These are phyloP conservation scores for Heliconius ismenius DNA, from an alignment of 2,888 invertebrate species.

Conservation along the genomic window DNA sequence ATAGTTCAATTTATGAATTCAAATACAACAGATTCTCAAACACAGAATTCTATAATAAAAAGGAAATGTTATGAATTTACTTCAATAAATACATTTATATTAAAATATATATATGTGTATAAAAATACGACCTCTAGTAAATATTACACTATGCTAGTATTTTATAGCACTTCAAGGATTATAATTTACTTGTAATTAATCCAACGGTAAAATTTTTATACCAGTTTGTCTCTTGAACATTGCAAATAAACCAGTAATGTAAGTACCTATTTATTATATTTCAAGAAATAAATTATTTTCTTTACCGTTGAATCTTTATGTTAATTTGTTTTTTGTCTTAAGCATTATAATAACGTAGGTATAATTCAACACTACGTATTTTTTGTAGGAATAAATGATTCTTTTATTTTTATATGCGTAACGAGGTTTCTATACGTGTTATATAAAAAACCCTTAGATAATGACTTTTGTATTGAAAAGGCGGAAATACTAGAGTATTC, in stretches of 20 bases:
- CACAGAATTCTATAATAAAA: too few species aligned
- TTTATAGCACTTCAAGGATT: conserved; percentile 1
- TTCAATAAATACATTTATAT: too few species aligned
- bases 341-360: neutral
- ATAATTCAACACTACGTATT: neutral
- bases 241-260: conserved; percentile 15
- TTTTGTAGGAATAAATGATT: neutral
- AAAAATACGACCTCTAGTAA: neutral
- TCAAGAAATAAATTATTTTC: conserved; percentile 18
- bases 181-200: conserved; percentile 13
- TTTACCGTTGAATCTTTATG: neutral
- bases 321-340: neutral
- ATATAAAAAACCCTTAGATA: neutral
- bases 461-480: neutral
- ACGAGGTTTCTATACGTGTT: neutral
- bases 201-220: conserved; percentile 22
- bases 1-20: too few species aligned
- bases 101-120: too few species aligned
- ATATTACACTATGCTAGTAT: neutral
- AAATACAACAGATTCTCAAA: too few species aligned
- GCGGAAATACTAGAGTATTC: conserved; percentile 15
- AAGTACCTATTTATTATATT: conserved; percentile 17
- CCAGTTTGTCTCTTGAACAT: conserved; percentile 12
- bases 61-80: too few species aligned
- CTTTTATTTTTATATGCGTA: neutral